phyloP scores from a whole-genome alignment of 2,797 vertebrate genomes.

The Tenualosa ilisha region DNA sequence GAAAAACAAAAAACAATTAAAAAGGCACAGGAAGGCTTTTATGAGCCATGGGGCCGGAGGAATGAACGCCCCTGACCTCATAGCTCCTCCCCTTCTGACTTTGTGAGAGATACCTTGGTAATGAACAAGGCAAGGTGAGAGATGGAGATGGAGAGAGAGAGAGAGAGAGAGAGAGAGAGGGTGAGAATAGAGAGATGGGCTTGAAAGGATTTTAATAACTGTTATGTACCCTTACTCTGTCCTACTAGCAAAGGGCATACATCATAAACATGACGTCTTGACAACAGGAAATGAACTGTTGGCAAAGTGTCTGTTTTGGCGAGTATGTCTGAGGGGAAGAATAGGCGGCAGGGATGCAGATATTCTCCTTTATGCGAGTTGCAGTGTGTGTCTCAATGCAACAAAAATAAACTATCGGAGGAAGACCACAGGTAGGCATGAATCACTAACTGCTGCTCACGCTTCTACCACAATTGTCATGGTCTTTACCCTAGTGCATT shows the following conservation, averaged over 20 bases:
- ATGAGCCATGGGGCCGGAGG: constrained; percentile 71
- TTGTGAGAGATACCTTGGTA: constrained; percentile 45
- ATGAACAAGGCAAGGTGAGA: constrained; percentile 36
- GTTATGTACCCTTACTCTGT: constrained; percentile 36
- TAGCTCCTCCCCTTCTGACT: constrained; percentile 30
- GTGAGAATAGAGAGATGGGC: neutral
- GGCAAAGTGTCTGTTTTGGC: constrained; percentile 16
- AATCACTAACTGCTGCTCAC: neutral
- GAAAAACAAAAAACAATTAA: constrained; percentile 61
- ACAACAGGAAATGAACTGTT: constrained; percentile 35
- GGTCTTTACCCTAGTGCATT: constrained; percentile 19
- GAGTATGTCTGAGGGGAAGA: neutral
- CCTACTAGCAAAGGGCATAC: constrained; percentile 30
- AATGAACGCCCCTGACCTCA: constrained; percentile 56
- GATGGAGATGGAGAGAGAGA: neutral
- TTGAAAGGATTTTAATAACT: constrained; percentile 49
- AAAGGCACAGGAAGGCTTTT: constrained; percentile 76
- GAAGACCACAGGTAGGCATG: neutral
- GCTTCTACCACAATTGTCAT: neutral
- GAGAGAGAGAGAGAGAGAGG: neutral
- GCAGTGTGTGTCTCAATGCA: neutral
- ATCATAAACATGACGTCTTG: constrained; percentile 17
- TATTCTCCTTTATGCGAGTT: neutral
- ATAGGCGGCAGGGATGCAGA: neutral
- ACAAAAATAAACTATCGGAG: neutral